Evolutionary conservation across 1,140 invertebrate genomes (phyloP).

Genomic region (Polypedilum vanderplanki): DNA sequence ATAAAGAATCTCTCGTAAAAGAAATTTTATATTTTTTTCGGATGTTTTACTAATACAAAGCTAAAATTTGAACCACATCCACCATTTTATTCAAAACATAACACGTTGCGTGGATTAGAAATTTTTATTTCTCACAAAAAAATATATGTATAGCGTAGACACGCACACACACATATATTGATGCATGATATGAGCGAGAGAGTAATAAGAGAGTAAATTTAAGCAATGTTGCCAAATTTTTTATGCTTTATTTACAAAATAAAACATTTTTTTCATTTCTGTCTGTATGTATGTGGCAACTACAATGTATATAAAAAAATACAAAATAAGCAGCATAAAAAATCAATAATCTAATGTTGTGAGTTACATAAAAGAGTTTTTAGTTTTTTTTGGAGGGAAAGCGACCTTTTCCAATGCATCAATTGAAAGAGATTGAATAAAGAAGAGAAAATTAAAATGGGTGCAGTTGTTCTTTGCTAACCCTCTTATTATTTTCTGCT

Average conservation of each 20-base stretch:
- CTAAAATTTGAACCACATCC: neutral
- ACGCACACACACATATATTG: constrained; percentile 16
- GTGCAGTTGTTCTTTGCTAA: neutral
- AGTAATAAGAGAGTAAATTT: neutral
- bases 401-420: neutral
- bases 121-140: neutral
- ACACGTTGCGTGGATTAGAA: constrained; percentile 16
- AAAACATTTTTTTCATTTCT: neutral
- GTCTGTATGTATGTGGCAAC: constrained; percentile 3
- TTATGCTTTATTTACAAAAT: neutral
- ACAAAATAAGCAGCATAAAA: constrained; percentile 16
- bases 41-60: neutral
- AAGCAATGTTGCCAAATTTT: constrained; percentile 18
- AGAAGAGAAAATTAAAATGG: neutral
- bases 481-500: neutral
- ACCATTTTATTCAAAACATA: neutral
- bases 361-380: constrained; percentile 24
- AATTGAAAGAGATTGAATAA: neutral
- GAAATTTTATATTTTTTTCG: neutral
- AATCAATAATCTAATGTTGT: constrained; percentile 27
- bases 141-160: neutral
- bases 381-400: constrained; percentile 8
- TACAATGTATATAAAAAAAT: neutral
- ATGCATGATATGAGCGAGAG: neutral
- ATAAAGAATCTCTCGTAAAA: no score